A percentile compares a stretch with the other conserved stretches of the same genome.
These are phyloP conservation scores for Pluvialis apricaria DNA, from an alignment of 2,113 vertebrate genomes.

Conservation along the genomic window DNA sequence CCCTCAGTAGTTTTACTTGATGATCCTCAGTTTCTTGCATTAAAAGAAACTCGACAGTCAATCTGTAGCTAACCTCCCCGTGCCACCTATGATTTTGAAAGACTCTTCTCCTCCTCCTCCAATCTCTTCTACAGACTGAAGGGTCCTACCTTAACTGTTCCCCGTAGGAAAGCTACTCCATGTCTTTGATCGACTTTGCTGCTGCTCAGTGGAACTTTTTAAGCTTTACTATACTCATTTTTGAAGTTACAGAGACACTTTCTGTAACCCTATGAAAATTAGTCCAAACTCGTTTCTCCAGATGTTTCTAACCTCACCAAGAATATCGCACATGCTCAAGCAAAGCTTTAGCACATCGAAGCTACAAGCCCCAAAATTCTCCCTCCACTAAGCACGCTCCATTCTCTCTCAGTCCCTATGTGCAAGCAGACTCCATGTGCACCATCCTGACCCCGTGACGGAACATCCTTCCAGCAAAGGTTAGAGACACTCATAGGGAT, in stretches of 20 bases:
- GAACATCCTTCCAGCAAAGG: not conserved
- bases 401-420: not conserved
- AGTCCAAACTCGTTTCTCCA: not conserved
- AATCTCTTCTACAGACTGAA: not conserved
- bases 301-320: not conserved
- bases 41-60: not conserved
- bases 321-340: not conserved
- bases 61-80: not conserved
- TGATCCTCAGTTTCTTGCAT: not conserved
- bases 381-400: not conserved
- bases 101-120: not conserved
- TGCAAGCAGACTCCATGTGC: not conserved
- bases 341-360: not conserved
- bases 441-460: not conserved
- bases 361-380: not conserved
- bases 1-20: not conserved
- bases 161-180: not conserved
- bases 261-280: not conserved
- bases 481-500: not conserved
- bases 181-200: not conserved
- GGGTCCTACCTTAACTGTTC: not conserved
- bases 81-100: not conserved
- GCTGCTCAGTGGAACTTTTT: not conserved
- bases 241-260: not conserved
- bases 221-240: not conserved